Evolutionary conservation across 1,140 invertebrate species (phyloP).

Genomic region (Drosophila orena): DNA sequence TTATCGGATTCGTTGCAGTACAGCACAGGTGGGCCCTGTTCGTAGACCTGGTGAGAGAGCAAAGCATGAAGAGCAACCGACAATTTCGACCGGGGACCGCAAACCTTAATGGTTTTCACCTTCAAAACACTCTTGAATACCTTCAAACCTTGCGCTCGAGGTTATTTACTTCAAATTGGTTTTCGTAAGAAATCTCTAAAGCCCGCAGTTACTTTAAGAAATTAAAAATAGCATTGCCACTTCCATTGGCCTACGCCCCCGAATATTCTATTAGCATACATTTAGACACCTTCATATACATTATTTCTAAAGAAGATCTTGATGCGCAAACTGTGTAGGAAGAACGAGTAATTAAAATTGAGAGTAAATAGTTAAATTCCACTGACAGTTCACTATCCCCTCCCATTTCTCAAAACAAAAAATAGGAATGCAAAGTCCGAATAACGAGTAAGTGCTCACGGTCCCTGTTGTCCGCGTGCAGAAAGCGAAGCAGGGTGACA

Average conservation of each 20-base stretch:
- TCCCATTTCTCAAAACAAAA: not conserved
- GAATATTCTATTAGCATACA: too few relatives aligned
- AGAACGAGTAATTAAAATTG: not conserved
- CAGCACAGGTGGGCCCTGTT: conserved; percentile 72
- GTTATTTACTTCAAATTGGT: too few relatives aligned
- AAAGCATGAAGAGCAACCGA: conserved; percentile 38
- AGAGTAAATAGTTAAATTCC: not conserved
- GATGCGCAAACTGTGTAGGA: too few relatives aligned
- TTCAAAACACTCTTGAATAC: too few relatives aligned
- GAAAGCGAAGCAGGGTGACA: conserved; percentile 17
- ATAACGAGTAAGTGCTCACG: conserved; percentile 1
- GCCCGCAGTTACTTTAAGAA: too few relatives aligned
- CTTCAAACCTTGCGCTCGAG: too few relatives aligned
- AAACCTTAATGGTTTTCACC: not conserved
- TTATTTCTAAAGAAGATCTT: not conserved
- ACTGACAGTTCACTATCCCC: too few relatives aligned
- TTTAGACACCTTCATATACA: too few relatives aligned
- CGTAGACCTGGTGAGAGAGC: conserved; percentile 61
- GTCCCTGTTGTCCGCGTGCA: conserved; percentile 18
- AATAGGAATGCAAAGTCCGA: not conserved
- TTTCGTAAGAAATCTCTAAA: too few relatives aligned
- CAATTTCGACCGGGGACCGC: conserved; percentile 17
- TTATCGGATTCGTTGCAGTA: conserved; percentile 80
- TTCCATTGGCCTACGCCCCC: too few relatives aligned
- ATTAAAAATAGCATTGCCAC: too few relatives aligned